Base-by-base conservation (phyloP, 2,888 invertebrate genomes). In the Cerastis leucographa region DNA sequence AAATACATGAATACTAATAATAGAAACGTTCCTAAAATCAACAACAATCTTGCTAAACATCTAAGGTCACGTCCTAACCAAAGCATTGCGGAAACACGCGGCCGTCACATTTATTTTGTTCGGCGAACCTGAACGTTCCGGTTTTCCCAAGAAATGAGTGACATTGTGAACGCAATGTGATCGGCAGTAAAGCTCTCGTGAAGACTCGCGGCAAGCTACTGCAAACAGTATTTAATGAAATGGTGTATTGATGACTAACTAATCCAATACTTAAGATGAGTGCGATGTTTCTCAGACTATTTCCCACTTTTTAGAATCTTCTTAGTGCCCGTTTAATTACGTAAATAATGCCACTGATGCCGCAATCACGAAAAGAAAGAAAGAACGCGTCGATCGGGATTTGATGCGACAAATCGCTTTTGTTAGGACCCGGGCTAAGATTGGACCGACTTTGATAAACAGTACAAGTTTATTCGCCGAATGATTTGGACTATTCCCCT, bases 1-100 rank as follows among this genome's bases (percentile, higher is more conserved):
- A 25, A 35, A 44, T n/a, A 56, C 17, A 75, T 75, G 51, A 75
- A 51, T 75, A 64, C 1, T n/a, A n/a, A 1, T 35, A 49, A 44
- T 25, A 25, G 9, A 2, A 40, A 25, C 17, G 42, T 17, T 9
- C 35, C 14, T 11, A 56, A 6, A 40, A 6, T 56, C 25, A 46
- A 76, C 46, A 65, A 42, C 25, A 35, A 25, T 56, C 25, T 46
- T 35, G 12, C 19, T 40, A 17, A 12, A 17, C 17, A 64, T 56
- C 17, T 54, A 12, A 14, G 7, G 7, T 8, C 42, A 42, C 6
- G 42, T n/a, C 35, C 22, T 64, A 64, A 42, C 22, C 17, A 64
- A 8, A 42, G 14, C n/a, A 29, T 56, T 56, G 59, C 9, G 59
- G 14, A n/a, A n/a, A 42, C n/a, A n/a, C n/a, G n/a, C 40, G 11